Conservation (phyloP, 2,888 invertebrate species). For the Tetranychus piercei region DNA sequence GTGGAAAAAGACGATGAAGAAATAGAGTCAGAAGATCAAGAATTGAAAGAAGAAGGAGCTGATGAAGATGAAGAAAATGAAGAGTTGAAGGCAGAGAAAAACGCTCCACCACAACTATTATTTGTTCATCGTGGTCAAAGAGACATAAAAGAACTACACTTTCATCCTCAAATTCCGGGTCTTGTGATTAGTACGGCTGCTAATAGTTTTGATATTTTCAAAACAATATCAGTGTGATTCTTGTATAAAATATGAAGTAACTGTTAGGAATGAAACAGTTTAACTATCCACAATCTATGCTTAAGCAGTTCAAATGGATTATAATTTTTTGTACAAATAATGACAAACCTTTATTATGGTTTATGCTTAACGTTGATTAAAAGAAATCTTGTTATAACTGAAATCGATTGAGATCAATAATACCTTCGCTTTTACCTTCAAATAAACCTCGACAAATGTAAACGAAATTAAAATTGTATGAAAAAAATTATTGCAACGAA, state of each 20-base stretch:
- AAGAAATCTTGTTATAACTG: too few relatives aligned
- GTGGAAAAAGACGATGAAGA: conserved; percentile 52
- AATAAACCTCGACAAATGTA: too few relatives aligned
- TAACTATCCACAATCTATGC: too few relatives aligned
- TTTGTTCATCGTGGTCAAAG: conserved; percentile 95
- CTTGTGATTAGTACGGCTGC: conserved; percentile 79
- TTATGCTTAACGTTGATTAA: too few relatives aligned
- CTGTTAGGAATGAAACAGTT: too few relatives aligned
- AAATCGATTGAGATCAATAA: too few relatives aligned
- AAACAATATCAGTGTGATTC: conserved; percentile 46
- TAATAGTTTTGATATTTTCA: conserved; percentile 88
- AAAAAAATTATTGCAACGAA: too few relatives aligned
- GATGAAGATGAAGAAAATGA: conserved; percentile 19
- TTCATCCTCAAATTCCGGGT: conserved; percentile 90
- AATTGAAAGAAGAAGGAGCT: conserved; percentile 16
- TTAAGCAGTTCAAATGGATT: too few relatives aligned
- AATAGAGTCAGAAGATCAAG: neutral
- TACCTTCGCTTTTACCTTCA: too few relatives aligned
- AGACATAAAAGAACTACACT: conserved; percentile 93
- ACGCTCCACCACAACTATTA: conserved; percentile 78
- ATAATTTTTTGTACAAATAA: too few relatives aligned
- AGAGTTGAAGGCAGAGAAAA: conserved; percentile 36
- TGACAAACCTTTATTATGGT: too few relatives aligned
- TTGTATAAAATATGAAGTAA: neutral
- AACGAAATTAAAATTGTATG: too few relatives aligned